Percentiles rank a stretch among this genome's conserved stretches.
Conservation (phyloP, 2,888 invertebrate species). For the Cistogaster globosa region DNA sequence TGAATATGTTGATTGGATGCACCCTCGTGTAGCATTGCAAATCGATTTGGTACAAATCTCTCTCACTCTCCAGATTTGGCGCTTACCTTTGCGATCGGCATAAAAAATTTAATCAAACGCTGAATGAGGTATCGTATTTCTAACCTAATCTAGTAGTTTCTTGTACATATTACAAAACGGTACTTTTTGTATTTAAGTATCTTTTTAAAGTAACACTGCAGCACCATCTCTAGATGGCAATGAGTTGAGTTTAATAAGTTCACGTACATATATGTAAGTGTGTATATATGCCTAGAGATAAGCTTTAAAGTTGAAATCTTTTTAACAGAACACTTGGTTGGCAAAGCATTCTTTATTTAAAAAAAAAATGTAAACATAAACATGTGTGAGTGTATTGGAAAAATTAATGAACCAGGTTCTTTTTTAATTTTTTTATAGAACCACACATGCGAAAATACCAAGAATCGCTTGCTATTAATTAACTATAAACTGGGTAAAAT, state of each 20-base stretch:
- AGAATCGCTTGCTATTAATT: conserved; percentile 56
- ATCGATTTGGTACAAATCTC: too few relatives aligned
- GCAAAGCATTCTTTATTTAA: neutral
- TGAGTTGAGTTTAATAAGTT: too few relatives aligned
- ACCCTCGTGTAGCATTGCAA: too few relatives aligned
- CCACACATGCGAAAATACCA: conserved; percentile 50
- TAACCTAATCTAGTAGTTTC: too few relatives aligned
- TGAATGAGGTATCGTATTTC: too few relatives aligned
- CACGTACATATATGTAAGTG: too few relatives aligned
- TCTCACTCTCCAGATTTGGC: too few relatives aligned
- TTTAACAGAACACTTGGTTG: neutral
- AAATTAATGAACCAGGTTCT: conserved; percentile 41
- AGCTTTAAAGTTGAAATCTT: neutral
- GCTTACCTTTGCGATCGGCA: too few relatives aligned
- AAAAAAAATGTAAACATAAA: neutral
- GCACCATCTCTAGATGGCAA: neutral
- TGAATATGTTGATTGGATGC: too few relatives aligned
- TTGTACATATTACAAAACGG: too few relatives aligned
- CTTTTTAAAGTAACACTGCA: neutral
- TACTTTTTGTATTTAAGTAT: too few relatives aligned
- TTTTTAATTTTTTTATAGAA: conserved; percentile 32
- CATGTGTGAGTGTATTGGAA: neutral
- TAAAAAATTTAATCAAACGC: too few relatives aligned
- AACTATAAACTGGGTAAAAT: conserved; percentile 13
- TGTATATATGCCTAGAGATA: neutral